Evolutionary conservation across 2,888 invertebrate species (phyloP).

Genomic region (Allolobophora icterica): DNA sequence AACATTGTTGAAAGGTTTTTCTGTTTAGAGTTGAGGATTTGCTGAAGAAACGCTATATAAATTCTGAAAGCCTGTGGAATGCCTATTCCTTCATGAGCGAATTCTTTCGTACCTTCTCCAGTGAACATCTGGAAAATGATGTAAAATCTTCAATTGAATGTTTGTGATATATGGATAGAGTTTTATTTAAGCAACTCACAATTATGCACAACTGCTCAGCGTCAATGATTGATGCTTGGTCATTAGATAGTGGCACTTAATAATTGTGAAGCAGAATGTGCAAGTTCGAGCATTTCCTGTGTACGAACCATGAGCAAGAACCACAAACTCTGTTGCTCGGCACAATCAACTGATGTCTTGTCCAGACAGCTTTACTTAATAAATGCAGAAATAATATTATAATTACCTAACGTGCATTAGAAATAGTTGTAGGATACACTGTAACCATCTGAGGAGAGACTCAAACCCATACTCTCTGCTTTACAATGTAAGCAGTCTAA

Average conservation of each 20-base stretch:
- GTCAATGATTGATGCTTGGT: too few relatives aligned
- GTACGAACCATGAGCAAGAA: too few relatives aligned
- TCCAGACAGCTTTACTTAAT: too few relatives aligned
- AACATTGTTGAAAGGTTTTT: neutral
- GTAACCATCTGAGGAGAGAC: too few relatives aligned
- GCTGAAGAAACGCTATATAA: constrained; percentile 9
- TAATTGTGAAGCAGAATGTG: too few relatives aligned
- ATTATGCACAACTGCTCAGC: neutral
- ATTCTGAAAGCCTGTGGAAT: constrained; percentile 23
- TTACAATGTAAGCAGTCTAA: neutral
- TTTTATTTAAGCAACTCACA: neutral
- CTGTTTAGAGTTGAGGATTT: constrained; percentile 13
- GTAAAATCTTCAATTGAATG: neutral
- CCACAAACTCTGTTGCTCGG: too few relatives aligned
- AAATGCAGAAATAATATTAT: too few relatives aligned
- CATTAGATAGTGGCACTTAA: too few relatives aligned
- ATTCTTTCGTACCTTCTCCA: neutral
- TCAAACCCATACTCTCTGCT: neutral
- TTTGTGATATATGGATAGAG: neutral
- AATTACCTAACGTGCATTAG: too few relatives aligned
- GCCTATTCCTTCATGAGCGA: neutral
- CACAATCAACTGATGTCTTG: too few relatives aligned
- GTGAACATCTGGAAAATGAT: neutral
- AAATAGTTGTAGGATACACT: too few relatives aligned
- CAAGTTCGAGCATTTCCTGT: too few relatives aligned